A percentile compares a stretch with the other conserved stretches of the same genome.
Conservation (phyloP, 2,113 vertebrate species). For the Acanthisitta chloris region DNA sequence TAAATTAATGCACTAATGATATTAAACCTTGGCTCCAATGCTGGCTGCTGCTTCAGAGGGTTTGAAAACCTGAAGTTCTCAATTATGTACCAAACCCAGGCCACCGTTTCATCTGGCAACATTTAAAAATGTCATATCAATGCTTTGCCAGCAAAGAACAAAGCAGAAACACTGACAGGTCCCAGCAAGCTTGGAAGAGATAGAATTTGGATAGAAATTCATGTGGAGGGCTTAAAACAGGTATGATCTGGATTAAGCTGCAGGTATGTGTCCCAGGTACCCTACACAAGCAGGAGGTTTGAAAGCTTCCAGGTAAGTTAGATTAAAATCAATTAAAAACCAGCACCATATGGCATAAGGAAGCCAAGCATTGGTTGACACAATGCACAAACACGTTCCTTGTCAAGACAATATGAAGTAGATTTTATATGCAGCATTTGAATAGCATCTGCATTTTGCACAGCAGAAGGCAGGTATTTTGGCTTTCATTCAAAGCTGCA, state of each 20-base stretch:
- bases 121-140: slow-evolving; percentile 18
- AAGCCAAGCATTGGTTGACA: neutral
- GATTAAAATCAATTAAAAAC: neutral
- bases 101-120: slow-evolving; percentile 30
- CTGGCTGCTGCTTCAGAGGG: neutral
- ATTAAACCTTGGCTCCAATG: slow-evolving; percentile 30
- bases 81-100: slow-evolving; percentile 2
- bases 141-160: slow-evolving; percentile 35
- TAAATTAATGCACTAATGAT: slow-evolving; percentile 45
- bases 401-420: neutral
- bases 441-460: neutral
- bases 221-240: neutral
- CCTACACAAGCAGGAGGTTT: neutral
- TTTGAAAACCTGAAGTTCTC: slow-evolving; percentile 9
- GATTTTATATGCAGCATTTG: neutral
- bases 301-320: neutral
- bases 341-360: neutral
- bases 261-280: neutral
- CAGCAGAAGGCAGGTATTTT: neutral
- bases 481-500: neutral
- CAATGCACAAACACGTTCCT: neutral
- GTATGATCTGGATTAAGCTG: neutral
- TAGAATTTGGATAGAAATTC: neutral
- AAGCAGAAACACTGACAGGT: slow-evolving; percentile 2
- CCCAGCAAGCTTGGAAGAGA: neutral